Evolutionary conservation across 2,888 invertebrate genomes (phyloP), one percentile per base, ranked within the genome.

Genomic region (Melanargia galathea): DNA sequence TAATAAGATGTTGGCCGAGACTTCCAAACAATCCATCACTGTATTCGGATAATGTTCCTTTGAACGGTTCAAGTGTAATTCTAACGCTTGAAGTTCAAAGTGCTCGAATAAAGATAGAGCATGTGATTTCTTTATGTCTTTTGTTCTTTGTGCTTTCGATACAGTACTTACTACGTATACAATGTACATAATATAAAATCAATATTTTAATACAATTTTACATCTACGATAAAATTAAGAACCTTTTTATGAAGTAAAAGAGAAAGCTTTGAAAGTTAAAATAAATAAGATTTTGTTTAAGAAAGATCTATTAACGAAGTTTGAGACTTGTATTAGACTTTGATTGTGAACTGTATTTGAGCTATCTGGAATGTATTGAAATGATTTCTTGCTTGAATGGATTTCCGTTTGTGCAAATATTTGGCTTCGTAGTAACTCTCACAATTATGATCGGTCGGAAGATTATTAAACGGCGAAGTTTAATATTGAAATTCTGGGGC

Each of bases 341-440:
- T 84, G 85, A 87, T 84, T 84, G 83, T 82, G 85, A 83, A 80
- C 79, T 75, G 75, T 86, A 88, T 88, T 87, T 87, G 82, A 82
- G 75, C 77, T 79, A 83, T 81, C 81, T 82, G 83, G 81, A 75
- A 76, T 76, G 78, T 83, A 86, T 88, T 86, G 86, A 87, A 89
- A 89, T 89, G 75, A 88, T 90, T 90, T 89, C 87, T 86, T 87
- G 84, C 83, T 83, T 75, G 81, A 77, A 64, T 76, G 80, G 86
- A 84, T 85, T 87, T 86, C 77, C 80, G 83, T 84, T 79, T 80
- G 79, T 72, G 78, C 86, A 89, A 87, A 89, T 88, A 88, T 89
- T 89, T 86, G 83, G 83, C 73, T 76, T 77, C 79, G 83, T 86
- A 84, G 83, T 86, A 84, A 81, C 84, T 77, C 77, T 73, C 68